phyloP scores from a whole-genome alignment of 2,888 invertebrate species.

The Exephanes ischioxanthus region DNA sequence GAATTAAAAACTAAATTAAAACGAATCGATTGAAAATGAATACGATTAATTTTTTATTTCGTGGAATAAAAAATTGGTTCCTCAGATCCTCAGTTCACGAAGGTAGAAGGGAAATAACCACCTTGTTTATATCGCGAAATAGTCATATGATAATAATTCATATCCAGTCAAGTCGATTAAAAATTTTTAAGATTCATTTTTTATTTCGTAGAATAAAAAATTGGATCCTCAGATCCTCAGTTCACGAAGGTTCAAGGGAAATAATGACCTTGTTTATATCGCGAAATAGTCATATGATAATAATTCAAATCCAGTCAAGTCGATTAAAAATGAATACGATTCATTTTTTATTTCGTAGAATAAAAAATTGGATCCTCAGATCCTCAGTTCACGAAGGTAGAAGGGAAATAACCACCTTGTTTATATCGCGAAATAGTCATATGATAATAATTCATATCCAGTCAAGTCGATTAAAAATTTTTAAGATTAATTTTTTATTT shows the following conservation, averaged over 20 bases:
- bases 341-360: neutral
- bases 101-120: too few species aligned
- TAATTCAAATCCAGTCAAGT: neutral
- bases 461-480: too few species aligned
- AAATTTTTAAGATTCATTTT: too few species aligned
- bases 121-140: neutral
- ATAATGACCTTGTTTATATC: neutral
- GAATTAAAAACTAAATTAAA: too few species aligned
- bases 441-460: neutral
- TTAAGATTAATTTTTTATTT: too few species aligned
- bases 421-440: neutral
- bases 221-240: neutral
- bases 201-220: neutral
- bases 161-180: neutral
- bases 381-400: neutral
- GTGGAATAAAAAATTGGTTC: neutral
- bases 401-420: too few species aligned
- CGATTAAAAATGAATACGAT: too few species aligned
- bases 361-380: neutral
- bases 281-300: neutral
- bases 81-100: neutral
- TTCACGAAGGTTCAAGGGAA: neutral
- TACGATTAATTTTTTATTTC: too few species aligned
- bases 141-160: neutral
- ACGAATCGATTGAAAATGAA: too few species aligned